Evolutionary conservation across 2,888 invertebrate species (phyloP), one percentile per base, ranked within the genome.

Genomic region (Agonopterix arenella): DNA sequence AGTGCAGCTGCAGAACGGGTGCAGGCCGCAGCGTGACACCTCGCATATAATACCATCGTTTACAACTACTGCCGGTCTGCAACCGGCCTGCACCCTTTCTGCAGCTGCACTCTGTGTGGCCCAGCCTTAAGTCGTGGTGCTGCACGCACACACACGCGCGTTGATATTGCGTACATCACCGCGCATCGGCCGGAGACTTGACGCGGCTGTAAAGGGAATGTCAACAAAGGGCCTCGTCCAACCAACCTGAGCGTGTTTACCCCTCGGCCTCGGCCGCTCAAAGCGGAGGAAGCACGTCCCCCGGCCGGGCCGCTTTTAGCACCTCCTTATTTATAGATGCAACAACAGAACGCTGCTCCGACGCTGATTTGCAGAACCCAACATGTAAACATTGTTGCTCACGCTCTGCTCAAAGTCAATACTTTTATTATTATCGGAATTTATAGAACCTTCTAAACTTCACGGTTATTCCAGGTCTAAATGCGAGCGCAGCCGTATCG

Each of bases 301-400:
- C 85, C 80, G 77, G 76, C 67, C 76, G 68, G 82, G 74, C 78
- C 83, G 84, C 85, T 86, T 89, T 89, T 89, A 89, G 85, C 88
- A 88, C 86, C 88, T 88, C 79, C 81, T 78, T 86, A 89, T 86
- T 89, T 88, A 84, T 86, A 86, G 84, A 85, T 69, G 72, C 74
- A 79, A 78, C 79, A 77, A 76, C 76, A 76, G 66, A 75, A 71
- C 78, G 72, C 70, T 64, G 68, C 67, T 67, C 67, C 68, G 66
- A 70, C 70, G 75, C 69, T 74, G 82, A 84, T 83, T 85, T 85
- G 88, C 86, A 84, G 82, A 80, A 78, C 73, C 59, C 66, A 69
- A 73, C 72, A 71, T 69, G 81, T 82, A 84, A 81, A 84, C 78
- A 84, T 65, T 73, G 73, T 72, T 69, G 67, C 68, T 71, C 72